These are phyloP conservation scores for Tipula confusa DNA, from an alignment of 2,888 invertebrate genomes.

Conservation along the genomic window DNA sequence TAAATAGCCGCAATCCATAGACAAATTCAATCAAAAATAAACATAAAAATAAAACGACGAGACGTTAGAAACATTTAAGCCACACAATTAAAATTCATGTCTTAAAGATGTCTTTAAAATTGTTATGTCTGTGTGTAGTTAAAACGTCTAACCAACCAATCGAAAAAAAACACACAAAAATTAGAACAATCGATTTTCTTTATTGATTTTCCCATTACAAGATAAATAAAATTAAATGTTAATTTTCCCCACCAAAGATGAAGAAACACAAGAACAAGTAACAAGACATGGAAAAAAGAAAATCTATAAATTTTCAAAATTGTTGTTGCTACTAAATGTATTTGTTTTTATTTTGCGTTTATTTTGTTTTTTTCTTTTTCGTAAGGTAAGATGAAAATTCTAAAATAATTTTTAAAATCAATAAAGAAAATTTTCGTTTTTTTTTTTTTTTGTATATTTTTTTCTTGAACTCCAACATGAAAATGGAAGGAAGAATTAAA, in stretches of 20 bases:
- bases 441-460: not conserved
- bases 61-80: not conserved
- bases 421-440: not conserved
- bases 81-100: not conserved
- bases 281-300: not conserved
- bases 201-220: constrained; percentile 12
- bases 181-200: constrained; percentile 7
- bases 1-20: too few species aligned
- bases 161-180: not conserved
- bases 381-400: constrained; percentile 20
- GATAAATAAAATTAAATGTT: constrained; percentile 25
- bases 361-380: too few species aligned
- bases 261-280: not conserved
- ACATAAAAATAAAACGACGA: too few species aligned
- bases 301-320: not conserved
- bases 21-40: too few species aligned
- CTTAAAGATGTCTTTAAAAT: too few species aligned
- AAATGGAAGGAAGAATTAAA: not conserved
- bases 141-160: not conserved
- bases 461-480: not conserved
- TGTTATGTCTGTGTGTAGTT: not conserved
- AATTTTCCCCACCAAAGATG: constrained; percentile 8
- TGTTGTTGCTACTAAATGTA: not conserved
- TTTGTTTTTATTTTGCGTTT: not conserved
- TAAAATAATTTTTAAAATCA: constrained; percentile 6